Conservation (phyloP, 2,113 vertebrate genomes). For the Cheirogaleus medius region DNA sequence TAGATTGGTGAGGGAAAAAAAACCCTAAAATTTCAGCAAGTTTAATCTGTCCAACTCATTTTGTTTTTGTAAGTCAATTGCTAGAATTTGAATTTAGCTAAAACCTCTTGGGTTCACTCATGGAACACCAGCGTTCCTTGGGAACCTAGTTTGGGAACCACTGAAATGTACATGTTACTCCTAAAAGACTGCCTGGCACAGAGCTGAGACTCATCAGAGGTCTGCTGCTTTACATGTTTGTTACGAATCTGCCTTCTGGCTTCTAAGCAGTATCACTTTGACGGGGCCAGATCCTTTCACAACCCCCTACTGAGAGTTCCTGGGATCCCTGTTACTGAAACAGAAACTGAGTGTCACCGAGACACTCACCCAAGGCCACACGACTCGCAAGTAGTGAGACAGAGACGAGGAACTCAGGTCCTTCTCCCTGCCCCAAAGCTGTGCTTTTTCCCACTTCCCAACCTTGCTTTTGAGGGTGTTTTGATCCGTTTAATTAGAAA, state of each 20-base stretch:
- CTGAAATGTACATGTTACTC: neutral
- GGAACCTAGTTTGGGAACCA: neutral
- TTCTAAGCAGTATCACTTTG: neutral
- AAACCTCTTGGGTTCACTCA: neutral
- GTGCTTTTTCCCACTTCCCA: accelerated
- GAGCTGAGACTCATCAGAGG: neutral
- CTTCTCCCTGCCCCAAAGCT: neutral
- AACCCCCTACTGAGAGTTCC: neutral
- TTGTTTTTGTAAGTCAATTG: neutral
- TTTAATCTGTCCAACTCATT: neutral
- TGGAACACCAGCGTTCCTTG: neutral
- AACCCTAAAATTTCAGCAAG: neutral
- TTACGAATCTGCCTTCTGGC: too few species aligned
- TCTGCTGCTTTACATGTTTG: neutral
- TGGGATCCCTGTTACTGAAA: accelerated
- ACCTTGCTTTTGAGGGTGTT: neutral
- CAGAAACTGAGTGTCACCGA: neutral
- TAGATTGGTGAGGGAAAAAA: neutral
- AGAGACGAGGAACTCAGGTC: too few species aligned
- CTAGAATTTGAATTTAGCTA: neutral
- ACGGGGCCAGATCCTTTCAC: neutral
- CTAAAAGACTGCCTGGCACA: neutral
- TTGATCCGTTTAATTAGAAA: neutral
- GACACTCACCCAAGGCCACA: neutral
- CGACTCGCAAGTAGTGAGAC: neutral